Percentiles rank a stretch among this genome's conserved stretches.
Evolutionary conservation across 2,797 vertebrate species (phyloP).

Genomic region (Florisuga fusca): DNA sequence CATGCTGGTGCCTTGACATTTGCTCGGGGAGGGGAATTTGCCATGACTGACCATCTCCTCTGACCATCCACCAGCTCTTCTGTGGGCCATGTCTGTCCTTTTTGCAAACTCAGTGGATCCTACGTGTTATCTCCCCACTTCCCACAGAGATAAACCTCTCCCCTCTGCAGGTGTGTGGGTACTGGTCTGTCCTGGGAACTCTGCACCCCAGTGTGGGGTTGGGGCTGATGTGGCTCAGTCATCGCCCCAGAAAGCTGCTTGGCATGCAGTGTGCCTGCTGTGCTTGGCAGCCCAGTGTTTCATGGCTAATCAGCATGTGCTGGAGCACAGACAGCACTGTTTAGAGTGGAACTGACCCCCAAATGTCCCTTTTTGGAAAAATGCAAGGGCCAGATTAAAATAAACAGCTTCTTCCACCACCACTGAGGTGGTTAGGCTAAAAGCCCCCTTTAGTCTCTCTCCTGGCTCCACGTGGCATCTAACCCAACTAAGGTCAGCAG

Average conservation of each 20-base stretch:
- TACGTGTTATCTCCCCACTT: fast-evolving
- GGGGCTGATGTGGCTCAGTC: not conserved
- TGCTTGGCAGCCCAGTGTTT: constrained; percentile 17
- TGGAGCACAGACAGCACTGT: constrained; percentile 4
- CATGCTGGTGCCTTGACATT: not conserved
- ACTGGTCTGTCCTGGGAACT: not conserved
- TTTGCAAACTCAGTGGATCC: not conserved
- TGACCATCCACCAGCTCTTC: too few species aligned
- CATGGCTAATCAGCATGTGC: constrained; percentile 13
- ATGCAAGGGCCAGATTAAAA: not conserved
- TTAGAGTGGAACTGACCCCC: constrained; percentile 20
- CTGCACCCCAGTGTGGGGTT: fast-evolving
- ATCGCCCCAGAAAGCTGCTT: not conserved
- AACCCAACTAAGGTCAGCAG: not conserved
- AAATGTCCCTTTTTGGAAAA: constrained; percentile 4
- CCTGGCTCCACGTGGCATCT: not conserved
- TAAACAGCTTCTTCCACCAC: not conserved
- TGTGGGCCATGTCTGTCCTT: not conserved
- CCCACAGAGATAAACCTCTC: not conserved
- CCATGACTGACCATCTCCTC: not conserved
- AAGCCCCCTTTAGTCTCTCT: not conserved
- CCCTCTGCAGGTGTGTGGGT: fast-evolving
- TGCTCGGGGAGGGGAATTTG: not conserved
- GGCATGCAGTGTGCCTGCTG: constrained; percentile 10
- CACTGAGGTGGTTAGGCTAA: not conserved